phyloP scores from a whole-genome alignment of 92 coral and sea anemone species.

The Galaxea fascicularis region DNA sequence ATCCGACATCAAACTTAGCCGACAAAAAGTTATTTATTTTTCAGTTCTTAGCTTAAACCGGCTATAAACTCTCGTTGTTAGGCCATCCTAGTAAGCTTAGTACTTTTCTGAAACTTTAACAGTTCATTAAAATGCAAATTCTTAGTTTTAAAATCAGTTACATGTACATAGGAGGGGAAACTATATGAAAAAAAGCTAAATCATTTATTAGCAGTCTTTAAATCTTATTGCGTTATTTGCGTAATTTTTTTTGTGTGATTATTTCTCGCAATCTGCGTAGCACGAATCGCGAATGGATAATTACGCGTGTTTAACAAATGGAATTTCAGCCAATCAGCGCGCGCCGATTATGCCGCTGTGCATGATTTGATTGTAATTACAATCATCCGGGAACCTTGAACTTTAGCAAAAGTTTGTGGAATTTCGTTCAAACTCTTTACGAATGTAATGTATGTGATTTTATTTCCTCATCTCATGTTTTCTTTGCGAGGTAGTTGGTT shows the following conservation, averaged over 20 bases:
- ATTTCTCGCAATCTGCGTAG: background rate
- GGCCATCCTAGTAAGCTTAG: too few relatives aligned
- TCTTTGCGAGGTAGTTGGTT: constrained; percentile 39
- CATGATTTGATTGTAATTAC: constrained; percentile 31
- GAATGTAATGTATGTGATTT: constrained; percentile 19
- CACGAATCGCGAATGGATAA: background rate
- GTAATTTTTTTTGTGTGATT: background rate
- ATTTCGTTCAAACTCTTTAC: constrained; percentile 25
- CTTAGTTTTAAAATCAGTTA: too few relatives aligned
- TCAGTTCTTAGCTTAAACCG: too few relatives aligned
- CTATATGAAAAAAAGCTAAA: too few relatives aligned
- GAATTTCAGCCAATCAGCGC: background rate
- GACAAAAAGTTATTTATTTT: too few relatives aligned
- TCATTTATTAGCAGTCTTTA: too few relatives aligned
- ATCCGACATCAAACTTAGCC: too few relatives aligned
- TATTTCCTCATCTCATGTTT: constrained; percentile 28
- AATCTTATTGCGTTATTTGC: background rate
- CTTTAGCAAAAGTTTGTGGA: constrained; percentile 38
- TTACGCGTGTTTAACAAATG: background rate
- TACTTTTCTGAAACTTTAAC: too few relatives aligned
- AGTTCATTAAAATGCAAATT: too few relatives aligned
- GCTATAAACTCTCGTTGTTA: too few relatives aligned
- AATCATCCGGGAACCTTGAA: constrained; percentile 50
- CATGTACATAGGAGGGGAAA: too few relatives aligned
- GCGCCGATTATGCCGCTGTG: background rate